These are phyloP conservation scores for Bombyx mandarina DNA, from an alignment of 1,140 invertebrate species.

Conservation along the genomic window DNA sequence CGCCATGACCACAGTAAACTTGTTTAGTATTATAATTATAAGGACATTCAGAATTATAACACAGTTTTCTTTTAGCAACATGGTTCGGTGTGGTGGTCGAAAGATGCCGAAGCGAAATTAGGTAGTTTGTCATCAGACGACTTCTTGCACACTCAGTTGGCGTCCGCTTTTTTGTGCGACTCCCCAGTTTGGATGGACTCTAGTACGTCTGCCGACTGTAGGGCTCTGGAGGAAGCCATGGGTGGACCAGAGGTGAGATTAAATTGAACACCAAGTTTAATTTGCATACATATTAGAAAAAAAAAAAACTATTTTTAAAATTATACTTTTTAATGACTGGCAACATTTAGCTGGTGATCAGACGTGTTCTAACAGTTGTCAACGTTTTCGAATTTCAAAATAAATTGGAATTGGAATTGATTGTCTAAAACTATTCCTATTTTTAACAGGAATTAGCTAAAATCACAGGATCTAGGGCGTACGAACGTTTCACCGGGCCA, in stretches of 20 bases:
- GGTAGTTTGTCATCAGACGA: conserved; percentile 78
- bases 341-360: too few relatives aligned
- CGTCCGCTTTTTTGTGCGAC: conserved; percentile 81
- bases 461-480: conserved; percentile 93
- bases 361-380: too few relatives aligned
- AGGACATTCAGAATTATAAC: too few relatives aligned
- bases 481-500: conserved; percentile 93
- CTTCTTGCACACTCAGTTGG: conserved; percentile 88
- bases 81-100: conserved; percentile 95
- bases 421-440: too few relatives aligned
- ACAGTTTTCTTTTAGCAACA: conserved; percentile 83
- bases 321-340: too few relatives aligned
- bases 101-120: conserved; percentile 78
- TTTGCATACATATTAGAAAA: too few relatives aligned
- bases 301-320: too few relatives aligned
- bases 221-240: conserved; percentile 81
- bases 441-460: conserved; percentile 76
- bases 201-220: conserved; percentile 87
- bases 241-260: conserved; percentile 81
- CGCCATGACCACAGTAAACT: too few relatives aligned
- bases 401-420: too few relatives aligned
- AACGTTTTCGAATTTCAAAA: too few relatives aligned
- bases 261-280: too few relatives aligned
- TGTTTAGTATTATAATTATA: too few relatives aligned
- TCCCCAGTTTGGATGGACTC: conserved; percentile 99